Base-by-base conservation (phyloP, 2,888 invertebrate genomes). In the Eupithecia vulgata region DNA sequence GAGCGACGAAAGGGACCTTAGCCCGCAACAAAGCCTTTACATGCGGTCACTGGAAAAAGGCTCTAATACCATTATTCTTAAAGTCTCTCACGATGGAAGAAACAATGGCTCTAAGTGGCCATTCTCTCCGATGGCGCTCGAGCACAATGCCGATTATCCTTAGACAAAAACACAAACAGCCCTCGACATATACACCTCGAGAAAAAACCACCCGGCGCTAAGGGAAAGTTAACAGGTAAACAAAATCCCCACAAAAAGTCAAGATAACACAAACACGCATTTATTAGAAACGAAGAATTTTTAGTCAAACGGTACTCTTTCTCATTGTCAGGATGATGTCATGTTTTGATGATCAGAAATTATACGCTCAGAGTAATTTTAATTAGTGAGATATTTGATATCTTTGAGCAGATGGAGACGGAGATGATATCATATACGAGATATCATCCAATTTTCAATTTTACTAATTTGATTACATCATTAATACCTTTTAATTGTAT, bases 151-250 rank as follows among this genome's bases (percentile, higher is more conserved):
- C 81, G 86, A 88, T 91, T 89, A 92, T 88, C 89, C 79, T 77
- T 85, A 87, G 87, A 87, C 85, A 80, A 85, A 87, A 87, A 90
- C 85, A 89, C 88, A 91, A 91, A 91, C 89, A 89, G 83, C 74
- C 81, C 81, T 82, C 84, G 81, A 87, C 83, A 89, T 88, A n/a
- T 88, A 88, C 82, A 88, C 87, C 81, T 78, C 67, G 77, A 81
- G 78, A 84, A 89, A 89, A 90, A 89, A 88, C 81, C 79, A 83
- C 85, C 81, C 84, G 83, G 83, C 83, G 81, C 84, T 85, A 85
- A 88, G 87, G 88, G 89, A 91, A 92, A 92, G 91, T 90, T 88
- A 87, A 89, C 87, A 90, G 87, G 86, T 85, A 88, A 82, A 90
- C 87, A 90, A 87, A 48, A 82, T 81, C 75, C 76, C 75, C 83